A percentile compares a stretch with the other conserved stretches of the same genome.
phyloP scores from a whole-genome alignment of 2,888 invertebrate species.

The Ametastegia equiseti region DNA sequence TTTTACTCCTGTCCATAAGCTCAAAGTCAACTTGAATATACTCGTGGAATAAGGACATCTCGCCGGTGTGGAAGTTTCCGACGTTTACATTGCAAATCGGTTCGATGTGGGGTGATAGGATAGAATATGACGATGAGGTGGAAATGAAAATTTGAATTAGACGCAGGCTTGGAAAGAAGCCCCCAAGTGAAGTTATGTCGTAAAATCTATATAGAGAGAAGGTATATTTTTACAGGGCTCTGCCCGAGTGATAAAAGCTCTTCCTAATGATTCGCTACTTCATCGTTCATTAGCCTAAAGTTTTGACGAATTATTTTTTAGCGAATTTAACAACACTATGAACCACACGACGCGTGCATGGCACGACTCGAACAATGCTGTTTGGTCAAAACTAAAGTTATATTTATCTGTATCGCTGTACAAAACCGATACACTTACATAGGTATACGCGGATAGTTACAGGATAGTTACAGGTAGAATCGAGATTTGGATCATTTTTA shows the following conservation, averaged over 20 bases:
- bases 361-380: constrained; percentile 61
- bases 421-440: background rate
- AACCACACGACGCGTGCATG: constrained; percentile 53
- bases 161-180: constrained; percentile 31
- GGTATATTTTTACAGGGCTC: constrained; percentile 75
- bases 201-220: constrained; percentile 65
- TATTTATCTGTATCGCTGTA: background rate
- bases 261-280: constrained; percentile 72
- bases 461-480: constrained; percentile 23
- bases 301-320: constrained; percentile 47
- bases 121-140: constrained; percentile 32
- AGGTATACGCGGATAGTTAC: constrained; percentile 2
- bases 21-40: background rate
- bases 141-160: constrained; percentile 43
- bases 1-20: background rate
- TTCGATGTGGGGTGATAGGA: background rate
- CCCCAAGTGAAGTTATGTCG: constrained; percentile 41
- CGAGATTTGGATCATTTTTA: constrained; percentile 32
- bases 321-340: constrained; percentile 46
- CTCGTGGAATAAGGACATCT: background rate
- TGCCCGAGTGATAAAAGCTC: constrained; percentile 74
- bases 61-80: background rate
- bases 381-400: constrained; percentile 15
- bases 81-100: background rate
- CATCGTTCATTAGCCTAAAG: constrained; percentile 67